These are phyloP conservation scores for Pheucticus melanocephalus DNA, from an alignment of 2,113 vertebrate species.

Conservation along the genomic window DNA sequence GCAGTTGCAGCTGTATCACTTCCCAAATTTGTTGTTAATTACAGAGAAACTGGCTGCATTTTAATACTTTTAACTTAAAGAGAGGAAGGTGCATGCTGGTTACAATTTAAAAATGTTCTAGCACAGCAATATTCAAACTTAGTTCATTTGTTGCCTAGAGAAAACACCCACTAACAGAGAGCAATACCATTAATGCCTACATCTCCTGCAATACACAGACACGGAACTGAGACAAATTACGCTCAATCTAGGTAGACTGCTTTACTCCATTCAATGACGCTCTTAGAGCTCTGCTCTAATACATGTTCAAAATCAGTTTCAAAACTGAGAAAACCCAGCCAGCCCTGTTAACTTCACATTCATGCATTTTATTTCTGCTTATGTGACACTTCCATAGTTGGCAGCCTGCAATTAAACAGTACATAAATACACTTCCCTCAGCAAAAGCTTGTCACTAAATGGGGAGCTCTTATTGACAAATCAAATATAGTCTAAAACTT, in stretches of 20 bases:
- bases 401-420: background rate
- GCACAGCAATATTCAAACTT: conserved; percentile 52
- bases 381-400: background rate
- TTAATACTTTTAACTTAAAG: conserved; percentile 1
- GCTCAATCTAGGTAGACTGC: background rate
- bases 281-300: conserved; percentile 34
- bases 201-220: conserved; percentile 36
- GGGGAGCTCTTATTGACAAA: background rate
- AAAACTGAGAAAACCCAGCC: conserved; percentile 40
- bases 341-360: background rate
- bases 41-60: background rate
- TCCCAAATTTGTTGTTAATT: conserved; percentile 20
- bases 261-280: conserved; percentile 51
- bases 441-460: background rate
- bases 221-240: conserved; percentile 43
- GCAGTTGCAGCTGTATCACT: background rate
- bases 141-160: conserved; percentile 41
- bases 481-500: background rate
- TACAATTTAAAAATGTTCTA: conserved; percentile 19
- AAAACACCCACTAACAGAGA: conserved; percentile 44
- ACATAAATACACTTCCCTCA: background rate
- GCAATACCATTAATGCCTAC: conserved; percentile 17
- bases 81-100: background rate
- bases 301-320: conserved; percentile 43
- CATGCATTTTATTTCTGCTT: conserved; percentile 34